Conservation (phyloP, 2,888 invertebrate species). For the Xestia rhomboidea region DNA sequence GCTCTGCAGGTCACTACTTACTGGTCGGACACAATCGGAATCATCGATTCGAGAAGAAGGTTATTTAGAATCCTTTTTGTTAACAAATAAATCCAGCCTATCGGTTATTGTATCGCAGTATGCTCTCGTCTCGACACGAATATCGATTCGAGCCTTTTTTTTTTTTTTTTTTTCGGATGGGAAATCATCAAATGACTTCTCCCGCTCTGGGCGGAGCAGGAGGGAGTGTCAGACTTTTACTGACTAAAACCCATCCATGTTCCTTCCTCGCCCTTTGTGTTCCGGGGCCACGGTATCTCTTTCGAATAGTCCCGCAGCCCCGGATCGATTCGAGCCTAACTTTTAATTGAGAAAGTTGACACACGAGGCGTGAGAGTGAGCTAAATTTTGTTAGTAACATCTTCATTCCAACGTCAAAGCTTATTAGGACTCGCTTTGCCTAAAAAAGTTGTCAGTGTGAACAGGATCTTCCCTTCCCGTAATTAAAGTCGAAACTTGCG, state of each 20-base stretch:
- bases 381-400: conserved; percentile 53
- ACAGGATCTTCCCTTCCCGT: neutral
- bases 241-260: too few relatives aligned
- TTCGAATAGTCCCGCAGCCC: too few relatives aligned
- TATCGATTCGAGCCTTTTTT: conserved; percentile 49
- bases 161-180: too few relatives aligned
- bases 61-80: neutral
- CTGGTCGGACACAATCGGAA: neutral
- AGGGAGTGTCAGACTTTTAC: too few relatives aligned
- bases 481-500: conserved; percentile 19
- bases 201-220: too few relatives aligned
- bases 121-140: conserved; percentile 8
- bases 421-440: conserved; percentile 8
- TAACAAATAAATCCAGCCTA: neutral
- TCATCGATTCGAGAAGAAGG: neutral
- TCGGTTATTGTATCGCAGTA: neutral
- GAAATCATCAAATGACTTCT: too few relatives aligned
- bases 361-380: conserved; percentile 33
- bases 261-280: too few relatives aligned
- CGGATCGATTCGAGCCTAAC: conserved; percentile 53
- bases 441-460: neutral
- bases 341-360: conserved; percentile 65
- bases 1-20: neutral
- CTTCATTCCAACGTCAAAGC: conserved; percentile 34
- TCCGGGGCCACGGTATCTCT: too few relatives aligned